phyloP scores from a whole-genome alignment of 2,113 vertebrate genomes.

The Ammodytes marinus region DNA sequence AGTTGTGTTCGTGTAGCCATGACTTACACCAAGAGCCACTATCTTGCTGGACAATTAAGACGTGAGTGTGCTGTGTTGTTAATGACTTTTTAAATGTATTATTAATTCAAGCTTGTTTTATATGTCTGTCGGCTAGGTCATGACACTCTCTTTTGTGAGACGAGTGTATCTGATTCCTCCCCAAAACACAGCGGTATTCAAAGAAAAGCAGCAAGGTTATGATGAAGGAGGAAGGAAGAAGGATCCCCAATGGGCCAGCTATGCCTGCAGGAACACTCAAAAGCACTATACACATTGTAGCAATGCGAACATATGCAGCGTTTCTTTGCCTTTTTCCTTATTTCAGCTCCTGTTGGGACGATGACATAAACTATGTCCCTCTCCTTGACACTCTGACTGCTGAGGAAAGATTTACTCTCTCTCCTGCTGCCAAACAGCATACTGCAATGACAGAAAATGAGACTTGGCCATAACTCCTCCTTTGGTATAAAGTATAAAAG shows the following conservation, averaged over 20 bases:
- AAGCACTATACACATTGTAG: slow-evolving; percentile 36
- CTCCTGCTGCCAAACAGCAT: slow-evolving; percentile 17
- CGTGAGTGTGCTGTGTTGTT: background rate
- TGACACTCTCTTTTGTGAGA: background rate
- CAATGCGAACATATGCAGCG: slow-evolving; percentile 3
- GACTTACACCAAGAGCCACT: background rate
- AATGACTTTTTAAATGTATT: background rate
- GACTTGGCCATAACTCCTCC: slow-evolving; percentile 9
- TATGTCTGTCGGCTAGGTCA: background rate
- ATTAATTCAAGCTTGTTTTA: background rate
- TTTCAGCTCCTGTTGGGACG: slow-evolving; percentile 22
- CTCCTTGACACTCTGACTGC: background rate
- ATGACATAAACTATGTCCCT: slow-evolving; percentile 31
- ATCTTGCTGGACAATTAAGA: background rate
- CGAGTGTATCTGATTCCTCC: background rate
- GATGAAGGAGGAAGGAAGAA: slow-evolving; percentile 12
- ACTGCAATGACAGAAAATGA: slow-evolving; percentile 26
- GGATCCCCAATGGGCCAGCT: background rate
- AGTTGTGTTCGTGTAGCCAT: slow-evolving; percentile 2
- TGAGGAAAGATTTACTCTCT: slow-evolving; percentile 32
- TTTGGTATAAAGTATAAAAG: background rate
- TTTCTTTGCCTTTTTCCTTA: slow-evolving; percentile 7
- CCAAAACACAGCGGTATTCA: background rate
- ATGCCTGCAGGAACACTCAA: slow-evolving; percentile 21
- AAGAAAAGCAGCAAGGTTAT: slow-evolving; percentile 24